Percentiles rank a stretch among this genome's conserved stretches.
These are phyloP conservation scores for Hemistola chrysoprasaria DNA, from an alignment of 2,888 invertebrate genomes.

Conservation along the genomic window DNA sequence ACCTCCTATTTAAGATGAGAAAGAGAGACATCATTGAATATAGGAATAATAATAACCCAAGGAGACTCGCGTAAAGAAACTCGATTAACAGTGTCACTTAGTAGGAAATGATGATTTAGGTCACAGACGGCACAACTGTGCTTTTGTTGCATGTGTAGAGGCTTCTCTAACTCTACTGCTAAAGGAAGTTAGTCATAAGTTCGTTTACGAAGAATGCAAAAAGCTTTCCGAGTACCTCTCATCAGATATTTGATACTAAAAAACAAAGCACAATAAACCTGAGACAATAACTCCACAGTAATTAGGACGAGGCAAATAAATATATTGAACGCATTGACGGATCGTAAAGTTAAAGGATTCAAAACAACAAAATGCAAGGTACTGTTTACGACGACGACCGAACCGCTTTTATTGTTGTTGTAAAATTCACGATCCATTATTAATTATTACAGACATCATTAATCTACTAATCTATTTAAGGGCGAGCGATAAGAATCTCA, in stretches of 20 bases:
- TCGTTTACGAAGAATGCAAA: constrained; percentile 1
- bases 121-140: too few species aligned
- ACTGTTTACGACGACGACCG: constrained; percentile 71
- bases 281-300: constrained; percentile 65
- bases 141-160: too few species aligned
- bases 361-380: constrained; percentile 76
- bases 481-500: constrained; percentile 81
- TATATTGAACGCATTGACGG: constrained; percentile 77
- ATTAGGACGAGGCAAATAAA: constrained; percentile 78
- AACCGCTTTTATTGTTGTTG: constrained; percentile 79
- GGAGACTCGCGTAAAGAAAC: too few species aligned
- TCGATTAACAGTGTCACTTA: too few species aligned
- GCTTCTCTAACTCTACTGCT: too few species aligned
- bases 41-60: too few species aligned
- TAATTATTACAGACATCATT: constrained; percentile 82
- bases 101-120: too few species aligned
- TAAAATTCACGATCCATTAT: constrained; percentile 82
- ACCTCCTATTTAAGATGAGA: too few species aligned
- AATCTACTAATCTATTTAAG: constrained; percentile 83
- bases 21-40: too few species aligned
- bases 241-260: constrained; percentile 57
- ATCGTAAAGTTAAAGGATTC: constrained; percentile 76
- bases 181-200: neutral
- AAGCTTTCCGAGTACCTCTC: constrained; percentile 25
- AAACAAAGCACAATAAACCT: constrained; percentile 66